Base-by-base conservation (phyloP, 2,113 vertebrate genomes). In the Quiscalus mexicanus region DNA sequence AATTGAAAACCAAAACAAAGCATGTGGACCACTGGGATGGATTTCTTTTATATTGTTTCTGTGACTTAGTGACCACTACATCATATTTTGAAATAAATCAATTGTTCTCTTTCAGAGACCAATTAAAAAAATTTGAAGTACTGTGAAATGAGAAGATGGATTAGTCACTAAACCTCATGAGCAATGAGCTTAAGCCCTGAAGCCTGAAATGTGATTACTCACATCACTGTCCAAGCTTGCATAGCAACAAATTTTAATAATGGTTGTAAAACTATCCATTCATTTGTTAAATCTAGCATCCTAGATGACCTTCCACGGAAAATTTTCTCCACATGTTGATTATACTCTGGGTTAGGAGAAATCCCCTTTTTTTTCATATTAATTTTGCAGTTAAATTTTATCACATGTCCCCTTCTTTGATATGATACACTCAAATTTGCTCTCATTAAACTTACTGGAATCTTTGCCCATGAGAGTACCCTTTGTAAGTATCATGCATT, bases 241-340 rank as follows among this genome's bases (percentile, higher is more conserved):
- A 62, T 31, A 70, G 65, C 67, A 96, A 91, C 37, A 91, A 76
- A 90, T 93, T 84, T 87, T 90, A 93, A 63, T 91, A 88, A 74
- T 55, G 35, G 16, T 14, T 83, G 55, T 82, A 93, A 96, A 94
- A 68, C 79, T 87, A 83, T 55, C 59, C 30, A 85, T 73, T 85
- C n/a, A 73, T 73, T 89, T 91, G 33, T 42, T 91, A 89, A 95
- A 73, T 67, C 28, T 87, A 50, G 18, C 14, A 47, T 82, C 45
- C 11, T 65, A 79, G 81, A 69, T 80, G 87, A 85, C 85, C 63
- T 95, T 49, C 31, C 22, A 5, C 39, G 35, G 58, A 94, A 95
- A 84, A 37, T 55, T 89, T 87, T 73, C 39, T 65, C 33, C 75
- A 91, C 41, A 41, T 39, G 41, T 79, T 84, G 69, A 65, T 84